These are phyloP conservation scores for Aleiodes alternator DNA, from an alignment of 2,888 invertebrate genomes.

Conservation along the genomic window DNA sequence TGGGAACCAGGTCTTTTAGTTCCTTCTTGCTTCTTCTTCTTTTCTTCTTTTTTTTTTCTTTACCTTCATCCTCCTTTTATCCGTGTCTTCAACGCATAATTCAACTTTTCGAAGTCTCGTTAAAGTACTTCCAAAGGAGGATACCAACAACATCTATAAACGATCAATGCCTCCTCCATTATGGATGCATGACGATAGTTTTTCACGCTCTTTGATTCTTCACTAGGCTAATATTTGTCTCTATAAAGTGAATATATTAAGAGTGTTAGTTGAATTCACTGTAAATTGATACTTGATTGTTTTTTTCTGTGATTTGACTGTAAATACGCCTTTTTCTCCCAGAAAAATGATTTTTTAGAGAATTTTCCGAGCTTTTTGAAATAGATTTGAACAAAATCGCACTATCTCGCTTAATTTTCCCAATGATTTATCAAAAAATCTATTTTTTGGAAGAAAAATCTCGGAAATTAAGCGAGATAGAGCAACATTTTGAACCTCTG, in stretches of 20 bases:
- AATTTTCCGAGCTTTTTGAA: too few relatives aligned
- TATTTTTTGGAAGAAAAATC: too few relatives aligned
- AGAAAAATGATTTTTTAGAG: too few relatives aligned
- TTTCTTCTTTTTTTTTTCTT: background rate
- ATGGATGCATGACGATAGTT: constrained; percentile 19
- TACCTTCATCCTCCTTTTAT: constrained; percentile 48
- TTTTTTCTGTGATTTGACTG: too few relatives aligned
- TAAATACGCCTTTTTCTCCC: too few relatives aligned
- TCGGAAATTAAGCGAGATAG: too few relatives aligned
- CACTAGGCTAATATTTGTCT: background rate
- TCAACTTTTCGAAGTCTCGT: constrained; percentile 51
- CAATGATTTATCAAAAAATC: too few relatives aligned
- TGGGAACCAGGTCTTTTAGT: constrained; percentile 18
- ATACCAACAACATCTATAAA: background rate
- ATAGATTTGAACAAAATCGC: too few relatives aligned
- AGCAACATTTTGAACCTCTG: too few relatives aligned
- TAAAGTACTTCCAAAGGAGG: constrained; percentile 43
- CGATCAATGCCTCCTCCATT: constrained; percentile 24
- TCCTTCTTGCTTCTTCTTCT: background rate
- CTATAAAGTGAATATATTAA: background rate
- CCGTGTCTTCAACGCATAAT: constrained; percentile 47
- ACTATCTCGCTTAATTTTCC: too few relatives aligned
- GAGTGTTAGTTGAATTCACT: too few relatives aligned
- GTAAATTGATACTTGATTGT: too few relatives aligned
- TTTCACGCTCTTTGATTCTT: constrained; percentile 29